phyloP scores from a whole-genome alignment of 2,888 invertebrate genomes.

The Sarcophaga carnaria region DNA sequence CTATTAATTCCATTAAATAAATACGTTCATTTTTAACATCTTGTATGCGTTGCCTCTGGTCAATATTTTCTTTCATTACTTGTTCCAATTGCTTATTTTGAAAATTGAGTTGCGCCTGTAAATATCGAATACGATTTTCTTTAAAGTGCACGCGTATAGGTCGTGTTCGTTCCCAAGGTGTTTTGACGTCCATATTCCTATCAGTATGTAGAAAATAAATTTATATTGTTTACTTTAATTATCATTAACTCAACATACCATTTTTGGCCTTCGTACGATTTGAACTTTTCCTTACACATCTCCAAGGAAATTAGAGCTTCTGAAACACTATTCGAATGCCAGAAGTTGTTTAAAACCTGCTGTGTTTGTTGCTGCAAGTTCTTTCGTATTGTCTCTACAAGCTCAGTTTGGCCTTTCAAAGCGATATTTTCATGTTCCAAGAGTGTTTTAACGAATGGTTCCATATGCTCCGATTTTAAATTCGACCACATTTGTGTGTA shows the following conservation, averaged over 20 bases:
- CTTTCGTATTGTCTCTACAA: conserved; percentile 68
- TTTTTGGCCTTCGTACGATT: conserved; percentile 67
- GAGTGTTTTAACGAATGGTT: conserved; percentile 71
- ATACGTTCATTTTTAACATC: conserved; percentile 59
- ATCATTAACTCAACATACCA: conserved; percentile 68
- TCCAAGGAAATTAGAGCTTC: conserved; percentile 71
- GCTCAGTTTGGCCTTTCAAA: conserved; percentile 65
- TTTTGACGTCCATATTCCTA: conserved; percentile 73
- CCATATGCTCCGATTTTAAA: conserved; percentile 66
- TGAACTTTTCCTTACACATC: conserved; percentile 73
- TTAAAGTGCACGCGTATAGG: conserved; percentile 73
- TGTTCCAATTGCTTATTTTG: conserved; percentile 72
- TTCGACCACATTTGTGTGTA: conserved; percentile 47
- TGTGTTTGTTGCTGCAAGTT: conserved; percentile 68
- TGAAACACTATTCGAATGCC: conserved; percentile 70
- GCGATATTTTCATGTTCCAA: conserved; percentile 68
- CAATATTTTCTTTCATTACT: conserved; percentile 42
- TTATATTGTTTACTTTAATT: neutral
- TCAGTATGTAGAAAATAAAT: neutral
- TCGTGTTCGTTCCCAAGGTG: conserved; percentile 71
- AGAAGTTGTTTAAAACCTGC: conserved; percentile 70
- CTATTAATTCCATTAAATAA: conserved; percentile 50
- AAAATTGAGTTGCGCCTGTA: conserved; percentile 71
- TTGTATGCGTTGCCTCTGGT: conserved; percentile 42
- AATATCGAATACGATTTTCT: conserved; percentile 69